phyloP scores from a whole-genome alignment of 1,140 invertebrate genomes.

The Pollicipes pollicipes region DNA sequence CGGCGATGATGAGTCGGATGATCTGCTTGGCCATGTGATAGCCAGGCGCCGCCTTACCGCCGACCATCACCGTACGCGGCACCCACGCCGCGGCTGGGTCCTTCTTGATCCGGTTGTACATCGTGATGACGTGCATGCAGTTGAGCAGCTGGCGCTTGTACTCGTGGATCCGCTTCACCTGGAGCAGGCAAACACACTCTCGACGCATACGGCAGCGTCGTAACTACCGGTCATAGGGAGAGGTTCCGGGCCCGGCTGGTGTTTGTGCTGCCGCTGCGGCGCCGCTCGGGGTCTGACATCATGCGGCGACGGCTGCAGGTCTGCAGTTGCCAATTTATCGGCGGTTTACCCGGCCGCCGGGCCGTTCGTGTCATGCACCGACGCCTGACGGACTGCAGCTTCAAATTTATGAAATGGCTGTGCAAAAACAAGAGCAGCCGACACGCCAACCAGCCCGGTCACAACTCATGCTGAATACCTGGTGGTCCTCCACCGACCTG shows the following conservation, averaged over 20 bases:
- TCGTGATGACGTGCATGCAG: conserved; percentile 82
- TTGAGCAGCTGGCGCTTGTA: conserved; percentile 96
- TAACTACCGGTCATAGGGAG: conserved; percentile 17
- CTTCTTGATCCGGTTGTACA: conserved; percentile 91
- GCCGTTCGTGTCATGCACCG: no score
- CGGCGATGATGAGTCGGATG: conserved; percentile 87
- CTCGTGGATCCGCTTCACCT: conserved; percentile 97
- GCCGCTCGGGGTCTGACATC: no score
- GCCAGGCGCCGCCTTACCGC: conserved; percentile 95
- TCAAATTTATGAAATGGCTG: no score
- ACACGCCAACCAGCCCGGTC: no score
- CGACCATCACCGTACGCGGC: conserved; percentile 92
- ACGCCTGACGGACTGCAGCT: no score
- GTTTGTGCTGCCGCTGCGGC: no score
- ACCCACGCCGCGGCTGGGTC: conserved; percentile 62
- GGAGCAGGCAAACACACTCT: conserved; percentile 32
- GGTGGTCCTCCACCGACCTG: conserved; percentile 38
- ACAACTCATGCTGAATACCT: no score
- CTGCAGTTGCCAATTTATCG: no score
- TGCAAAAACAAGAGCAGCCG: no score
- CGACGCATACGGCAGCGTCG: background rate
- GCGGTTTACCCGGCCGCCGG: no score
- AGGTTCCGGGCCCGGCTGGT: background rate
- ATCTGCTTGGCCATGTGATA: conserved; percentile 98
- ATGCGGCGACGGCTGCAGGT: no score